These are phyloP conservation scores for Caenorhabditis sinica DNA, from an alignment of 2,888 invertebrate species.

Conservation along the genomic window DNA sequence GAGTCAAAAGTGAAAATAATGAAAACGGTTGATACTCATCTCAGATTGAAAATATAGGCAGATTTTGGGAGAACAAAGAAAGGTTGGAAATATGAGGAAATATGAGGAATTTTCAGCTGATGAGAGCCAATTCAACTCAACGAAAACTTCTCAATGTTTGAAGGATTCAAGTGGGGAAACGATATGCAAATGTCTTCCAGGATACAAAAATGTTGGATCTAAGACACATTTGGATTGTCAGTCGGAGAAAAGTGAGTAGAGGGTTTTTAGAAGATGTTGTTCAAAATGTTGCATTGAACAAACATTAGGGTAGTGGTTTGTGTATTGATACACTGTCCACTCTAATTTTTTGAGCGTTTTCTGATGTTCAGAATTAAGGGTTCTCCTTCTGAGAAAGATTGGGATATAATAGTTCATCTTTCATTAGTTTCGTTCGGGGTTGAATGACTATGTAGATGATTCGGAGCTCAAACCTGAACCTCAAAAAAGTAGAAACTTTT, in stretches of 20 bases:
- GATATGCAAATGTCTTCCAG: slow-evolving; percentile 36
- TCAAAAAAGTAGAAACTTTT: too few relatives aligned
- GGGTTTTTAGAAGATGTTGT: not conserved
- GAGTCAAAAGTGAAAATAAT: slow-evolving; percentile 41
- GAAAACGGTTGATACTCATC: slow-evolving; percentile 12
- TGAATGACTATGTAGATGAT: not conserved
- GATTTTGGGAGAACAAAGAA: not conserved
- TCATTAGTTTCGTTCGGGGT: too few relatives aligned
- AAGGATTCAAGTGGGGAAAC: slow-evolving; percentile 3
- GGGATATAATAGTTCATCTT: too few relatives aligned
- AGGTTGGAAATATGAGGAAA: not conserved
- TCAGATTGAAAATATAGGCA: not conserved
- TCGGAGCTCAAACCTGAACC: not conserved
- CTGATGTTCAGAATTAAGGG: too few relatives aligned
- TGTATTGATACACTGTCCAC: not conserved
- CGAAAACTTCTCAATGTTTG: slow-evolving; percentile 14
- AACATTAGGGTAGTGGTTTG: not conserved
- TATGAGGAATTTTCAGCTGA: slow-evolving; percentile 8
- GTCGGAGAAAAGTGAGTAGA: slow-evolving; percentile 32
- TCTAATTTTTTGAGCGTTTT: too few relatives aligned
- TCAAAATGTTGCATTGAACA: not conserved
- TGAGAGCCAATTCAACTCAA: slow-evolving; percentile 7
- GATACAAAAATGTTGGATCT: slow-evolving; percentile 31
- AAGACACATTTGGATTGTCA: slow-evolving; percentile 29
- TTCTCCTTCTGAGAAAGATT: too few relatives aligned